Evolutionary conservation across 2,797 vertebrate genomes (phyloP), one percentile per base, ranked within the genome.

Genomic region (Lycodopsis pacificus): DNA sequence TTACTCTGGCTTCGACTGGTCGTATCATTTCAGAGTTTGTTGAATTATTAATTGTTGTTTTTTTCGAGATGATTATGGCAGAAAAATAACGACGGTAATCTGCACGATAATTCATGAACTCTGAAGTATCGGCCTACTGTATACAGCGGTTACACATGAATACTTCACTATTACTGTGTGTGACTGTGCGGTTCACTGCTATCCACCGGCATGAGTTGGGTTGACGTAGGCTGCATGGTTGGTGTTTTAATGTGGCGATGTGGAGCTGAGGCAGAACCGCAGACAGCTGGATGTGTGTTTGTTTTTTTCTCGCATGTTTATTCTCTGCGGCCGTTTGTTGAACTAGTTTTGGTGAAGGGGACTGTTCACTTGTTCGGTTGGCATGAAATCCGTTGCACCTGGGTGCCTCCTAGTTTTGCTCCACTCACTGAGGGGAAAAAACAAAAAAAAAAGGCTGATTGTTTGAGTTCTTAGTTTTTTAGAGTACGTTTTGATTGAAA

Each of bases 11-110:
- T 89, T 87, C 42, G 57, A 80, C 57, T 59, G 76, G 86, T 84
- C 80, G 8, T 65, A 81, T 84, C 22, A 87, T 93, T 93, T 92
- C 92, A 93, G 89, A 91, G 91, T 92, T 93, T 91, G 67, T 70
- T 87, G 75, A 89, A 84, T 80, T 59, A 65, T 69, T 27, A 27
- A 3, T 27, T 27, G 72, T 76, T 72, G 27, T 5, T 34, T 34
- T 78, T 58, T 61, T 61, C 65, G 58, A 71, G 36, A 64, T 25
- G 11, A 65, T n/a, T 58, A 72, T 48, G 38, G 44, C 34, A 57
- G 13, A 56, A 84, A 65, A 32, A 36, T 5, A 71, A 58, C 48
- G 10, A 5, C 56, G 22, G 22, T n/a, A 22, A 40, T n/a, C 62
- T 22, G n/a, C 38, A 7, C 73, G 62, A 36, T 69, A 22, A 74